Conservation (phyloP, 2,888 invertebrate genomes). For the Meteorus colon region DNA sequence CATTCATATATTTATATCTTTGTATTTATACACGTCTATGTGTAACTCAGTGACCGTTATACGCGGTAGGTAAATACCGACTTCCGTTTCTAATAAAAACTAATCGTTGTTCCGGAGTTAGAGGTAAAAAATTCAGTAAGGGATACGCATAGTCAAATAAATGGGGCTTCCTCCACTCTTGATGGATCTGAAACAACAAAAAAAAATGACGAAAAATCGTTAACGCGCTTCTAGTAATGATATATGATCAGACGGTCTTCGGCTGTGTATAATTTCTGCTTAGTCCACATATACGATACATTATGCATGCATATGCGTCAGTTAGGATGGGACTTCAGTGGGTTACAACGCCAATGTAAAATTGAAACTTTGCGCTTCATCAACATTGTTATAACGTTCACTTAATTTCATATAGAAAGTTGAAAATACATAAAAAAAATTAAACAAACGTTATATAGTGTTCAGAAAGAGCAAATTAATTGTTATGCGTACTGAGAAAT, state of each 20-base stretch:
- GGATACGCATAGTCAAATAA: slow-evolving; percentile 10
- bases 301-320: slow-evolving; percentile 33
- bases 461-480: no score
- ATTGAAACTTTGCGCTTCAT: neutral
- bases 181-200: neutral
- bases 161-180: neutral
- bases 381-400: no score
- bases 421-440: no score
- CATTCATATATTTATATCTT: slow-evolving; percentile 11
- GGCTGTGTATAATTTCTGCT: no score
- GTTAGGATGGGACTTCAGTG: neutral
- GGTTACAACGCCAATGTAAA: neutral
- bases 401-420: no score
- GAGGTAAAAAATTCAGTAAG: slow-evolving; percentile 9
- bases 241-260: neutral
- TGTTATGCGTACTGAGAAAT: no score
- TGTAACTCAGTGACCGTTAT: slow-evolving; percentile 24
- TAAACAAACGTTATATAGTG: no score
- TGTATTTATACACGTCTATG: slow-evolving; percentile 19
- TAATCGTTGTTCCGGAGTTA: slow-evolving; percentile 37
- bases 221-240: slow-evolving; percentile 10
- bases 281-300: no score
- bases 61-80: slow-evolving; percentile 36
- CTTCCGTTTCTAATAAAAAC: slow-evolving; percentile 45
- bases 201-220: neutral